Evolutionary conservation across 1,140 invertebrate species (phyloP), one percentile per base, ranked within the genome.

Genomic region (Apis mellifera): DNA sequence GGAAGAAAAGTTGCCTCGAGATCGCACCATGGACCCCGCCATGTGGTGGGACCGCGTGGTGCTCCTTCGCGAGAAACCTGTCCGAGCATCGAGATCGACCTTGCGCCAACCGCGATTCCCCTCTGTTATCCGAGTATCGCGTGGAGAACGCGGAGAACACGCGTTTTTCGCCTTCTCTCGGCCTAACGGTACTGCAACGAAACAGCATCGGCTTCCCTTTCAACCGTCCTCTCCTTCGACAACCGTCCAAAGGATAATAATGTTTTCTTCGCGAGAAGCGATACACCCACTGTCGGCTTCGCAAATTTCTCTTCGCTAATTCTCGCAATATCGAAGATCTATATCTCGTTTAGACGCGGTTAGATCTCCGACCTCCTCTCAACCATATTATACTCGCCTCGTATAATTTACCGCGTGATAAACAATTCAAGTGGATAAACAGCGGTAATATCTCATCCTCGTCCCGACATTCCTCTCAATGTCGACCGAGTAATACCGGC

Each of bases 101-200:
- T 82, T 82, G 80, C 80, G 65, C 55, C 68, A 77, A 26, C 76
- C 73, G 66, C 80, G 80, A 87, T 87, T 83, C 55, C 82, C 85
- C 64, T 62, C 48, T 60, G 86, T 87, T 87, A 87, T 87, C 86
- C 76, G 66, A 77, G 81, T 62, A 84, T 89, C 89, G 87, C 87
- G 86, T 80, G 15, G 80, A 69, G 65, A 70, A 69, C 74, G 74
- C 64, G 72, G 66, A 52, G 19, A 55, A 42, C 54, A 75, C 42
- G 62, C 64, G 15, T 68, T 68, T 81, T 81, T 81, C 69, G 60
- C 50, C 70, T 80, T 32, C 32, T 54, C 64, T 60, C 19, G 21
- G 26, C 8, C 55, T 80, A 80, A 80, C 78, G 78, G 78, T 73
- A 52, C 78, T 64, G 32, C 32, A 42, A 42, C 32, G 32, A 42